Conservation (phyloP, 2,888 invertebrate genomes). For the Brachyptera risi region DNA sequence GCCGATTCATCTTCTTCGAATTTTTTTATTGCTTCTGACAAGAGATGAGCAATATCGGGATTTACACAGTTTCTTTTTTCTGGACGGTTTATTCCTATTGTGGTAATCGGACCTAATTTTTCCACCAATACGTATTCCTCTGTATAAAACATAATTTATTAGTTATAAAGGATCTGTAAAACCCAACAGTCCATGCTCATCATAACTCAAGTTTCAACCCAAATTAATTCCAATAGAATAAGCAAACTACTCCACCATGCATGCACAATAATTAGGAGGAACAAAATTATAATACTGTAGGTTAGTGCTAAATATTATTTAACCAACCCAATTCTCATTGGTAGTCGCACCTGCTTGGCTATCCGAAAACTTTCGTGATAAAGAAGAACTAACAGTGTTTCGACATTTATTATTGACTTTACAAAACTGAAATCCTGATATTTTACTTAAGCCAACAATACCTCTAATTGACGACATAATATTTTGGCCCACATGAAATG, state of each 20-base stretch:
- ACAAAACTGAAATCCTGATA: neutral
- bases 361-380: neutral
- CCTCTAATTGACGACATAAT: slow-evolving; percentile 2
- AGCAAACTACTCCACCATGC: too few relatives aligned
- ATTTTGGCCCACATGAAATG: too few relatives aligned
- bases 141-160: neutral
- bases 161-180: neutral
- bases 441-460: neutral
- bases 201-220: too few relatives aligned
- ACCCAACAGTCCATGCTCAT: too few relatives aligned
- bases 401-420: neutral
- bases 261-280: too few relatives aligned
- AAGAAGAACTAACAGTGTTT: too few relatives aligned
- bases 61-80: slow-evolving; percentile 80
- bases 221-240: too few relatives aligned
- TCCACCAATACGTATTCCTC: slow-evolving; percentile 49
- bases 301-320: neutral
- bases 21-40: slow-evolving; percentile 65
- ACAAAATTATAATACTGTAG: too few relatives aligned
- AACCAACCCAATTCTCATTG: neutral
- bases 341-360: neutral
- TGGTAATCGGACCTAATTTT: slow-evolving; percentile 61
- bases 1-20: slow-evolving; percentile 75
- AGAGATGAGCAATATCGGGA: slow-evolving; percentile 58
- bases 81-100: slow-evolving; percentile 86